A percentile compares a stretch with the other conserved stretches of the same genome.
Evolutionary conservation across 1,140 invertebrate genomes (phyloP).

Genomic region (Trinorchestia longiramus): DNA sequence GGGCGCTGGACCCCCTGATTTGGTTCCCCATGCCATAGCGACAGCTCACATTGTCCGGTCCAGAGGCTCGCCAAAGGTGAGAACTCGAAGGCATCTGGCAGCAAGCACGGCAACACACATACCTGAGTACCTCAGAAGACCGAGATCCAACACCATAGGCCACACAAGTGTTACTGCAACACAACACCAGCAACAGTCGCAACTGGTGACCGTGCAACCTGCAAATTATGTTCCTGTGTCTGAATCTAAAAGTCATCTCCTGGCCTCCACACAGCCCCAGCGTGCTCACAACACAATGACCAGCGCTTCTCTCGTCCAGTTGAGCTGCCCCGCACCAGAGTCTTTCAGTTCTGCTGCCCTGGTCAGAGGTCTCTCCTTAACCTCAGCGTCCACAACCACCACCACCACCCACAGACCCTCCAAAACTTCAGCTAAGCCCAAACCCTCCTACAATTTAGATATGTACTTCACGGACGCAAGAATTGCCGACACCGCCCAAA

Average conservation of each 20-base stretch:
- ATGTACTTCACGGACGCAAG: not conserved
- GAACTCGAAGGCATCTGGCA: not conserved
- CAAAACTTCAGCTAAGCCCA: not conserved
- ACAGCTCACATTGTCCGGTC: conserved; percentile 40
- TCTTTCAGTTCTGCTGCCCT: not conserved
- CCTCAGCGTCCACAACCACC: not conserved
- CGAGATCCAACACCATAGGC: conserved; percentile 17
- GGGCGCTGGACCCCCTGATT: not conserved
- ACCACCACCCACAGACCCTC: not conserved
- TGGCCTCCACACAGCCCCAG: not conserved
- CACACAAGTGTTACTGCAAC: not conserved
- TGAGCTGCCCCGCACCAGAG: not conserved
- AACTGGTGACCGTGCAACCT: not conserved
- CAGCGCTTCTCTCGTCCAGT: not conserved
- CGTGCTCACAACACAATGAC: not conserved
- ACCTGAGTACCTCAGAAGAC: conserved; percentile 8
- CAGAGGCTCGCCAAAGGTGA: conserved; percentile 10
- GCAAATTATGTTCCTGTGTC: not conserved
- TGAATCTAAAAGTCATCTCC: not conserved
- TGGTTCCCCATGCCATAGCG: conserved; percentile 16
- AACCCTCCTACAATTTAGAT: not conserved
- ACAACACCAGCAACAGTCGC: not conserved
- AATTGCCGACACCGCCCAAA: conserved; percentile 9
- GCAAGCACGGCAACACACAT: not conserved
- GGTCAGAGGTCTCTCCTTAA: not conserved